Evolutionary conservation across 2,113 vertebrate genomes (phyloP), one percentile per base, ranked within the genome.

Genomic region (Scartelaos histophorus): DNA sequence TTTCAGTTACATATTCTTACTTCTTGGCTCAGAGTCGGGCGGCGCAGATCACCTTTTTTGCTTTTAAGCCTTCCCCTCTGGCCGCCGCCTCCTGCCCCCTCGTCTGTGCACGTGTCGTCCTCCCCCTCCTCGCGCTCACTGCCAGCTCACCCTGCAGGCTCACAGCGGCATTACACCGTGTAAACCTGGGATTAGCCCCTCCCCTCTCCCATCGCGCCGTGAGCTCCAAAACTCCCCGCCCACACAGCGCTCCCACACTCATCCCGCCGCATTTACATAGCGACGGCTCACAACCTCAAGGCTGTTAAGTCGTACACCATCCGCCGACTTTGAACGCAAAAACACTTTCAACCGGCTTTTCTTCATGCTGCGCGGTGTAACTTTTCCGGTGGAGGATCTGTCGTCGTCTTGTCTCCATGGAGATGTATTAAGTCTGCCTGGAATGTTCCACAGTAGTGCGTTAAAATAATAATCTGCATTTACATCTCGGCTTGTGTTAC

Each of bases 171-270:
- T 92, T 92, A 92, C 91, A 90, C 87, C 85, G 64, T 90, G 90
- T 92, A 92, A 92, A 92, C 87, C 90, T 85, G 66, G 83, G 90
- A 91, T 90, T 92, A 91, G 89, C 90, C 87, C 87, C 85, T 73
- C 82, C 81, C 75, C 66, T 83, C 79, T 88, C 79, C 83, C 86
- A 76, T 74, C 35, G 80, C 84, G 57, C 85, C 81, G 82, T 85
- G 85, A 85, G 88, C 86, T 73, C 70, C 84, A 85, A 87, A 84
- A 84, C 77, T 64, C 86, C 79, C 79, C 80, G 70, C 64, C 38
- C 82, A 72, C 74, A 73, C 12, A 56, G 49, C 71, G 71, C 82
- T 64, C 38, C 67, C 67, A 69, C 46, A 68, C 67, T 68, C 74
- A 78, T 38, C 22, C 25, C 56, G 65, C 46, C 69, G n/a, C 13